phyloP scores from a whole-genome alignment of 2,113 vertebrate genomes.

The Promerops cafer region DNA sequence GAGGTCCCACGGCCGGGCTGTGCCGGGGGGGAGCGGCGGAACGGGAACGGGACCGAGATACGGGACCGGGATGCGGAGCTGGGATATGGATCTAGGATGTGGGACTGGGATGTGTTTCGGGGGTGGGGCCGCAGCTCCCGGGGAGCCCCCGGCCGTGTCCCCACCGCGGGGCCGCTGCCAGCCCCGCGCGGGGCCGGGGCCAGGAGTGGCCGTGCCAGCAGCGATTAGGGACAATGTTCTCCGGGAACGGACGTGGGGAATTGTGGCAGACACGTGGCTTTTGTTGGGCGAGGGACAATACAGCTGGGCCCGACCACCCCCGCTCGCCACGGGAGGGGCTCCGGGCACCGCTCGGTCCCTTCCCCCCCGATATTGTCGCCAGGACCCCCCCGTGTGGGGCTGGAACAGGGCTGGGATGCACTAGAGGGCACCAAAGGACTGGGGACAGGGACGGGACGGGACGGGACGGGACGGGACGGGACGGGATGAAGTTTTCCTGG shows the following conservation, averaged over 20 bases:
- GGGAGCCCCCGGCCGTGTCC: neutral
- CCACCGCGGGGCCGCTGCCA: neutral
- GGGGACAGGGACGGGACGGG: neutral
- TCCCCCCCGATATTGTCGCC: neutral
- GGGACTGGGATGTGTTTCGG: neutral
- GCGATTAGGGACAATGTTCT: neutral
- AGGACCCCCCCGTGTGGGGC: neutral
- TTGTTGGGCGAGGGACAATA: neutral
- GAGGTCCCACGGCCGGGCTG: too few relatives aligned
- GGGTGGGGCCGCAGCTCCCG: neutral
- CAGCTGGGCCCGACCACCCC: neutral
- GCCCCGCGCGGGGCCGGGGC: neutral
- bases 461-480: neutral
- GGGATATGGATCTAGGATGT: too few relatives aligned
- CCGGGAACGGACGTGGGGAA: neutral
- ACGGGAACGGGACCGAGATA: neutral
- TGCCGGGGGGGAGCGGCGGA: neutral
- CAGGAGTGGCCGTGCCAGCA: neutral
- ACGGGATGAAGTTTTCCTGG: neutral
- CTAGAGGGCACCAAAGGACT: constrained; percentile 40
- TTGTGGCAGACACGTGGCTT: neutral
- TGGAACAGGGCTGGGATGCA: neutral
- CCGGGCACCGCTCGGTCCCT: neutral
- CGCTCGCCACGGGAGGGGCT: neutral
- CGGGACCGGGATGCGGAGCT: rapidly evolving